A percentile compares a stretch with the other conserved stretches of the same genome.
These are phyloP conservation scores for Drosophila albomicans DNA, from an alignment of 1,140 invertebrate genomes.

Conservation along the genomic window DNA sequence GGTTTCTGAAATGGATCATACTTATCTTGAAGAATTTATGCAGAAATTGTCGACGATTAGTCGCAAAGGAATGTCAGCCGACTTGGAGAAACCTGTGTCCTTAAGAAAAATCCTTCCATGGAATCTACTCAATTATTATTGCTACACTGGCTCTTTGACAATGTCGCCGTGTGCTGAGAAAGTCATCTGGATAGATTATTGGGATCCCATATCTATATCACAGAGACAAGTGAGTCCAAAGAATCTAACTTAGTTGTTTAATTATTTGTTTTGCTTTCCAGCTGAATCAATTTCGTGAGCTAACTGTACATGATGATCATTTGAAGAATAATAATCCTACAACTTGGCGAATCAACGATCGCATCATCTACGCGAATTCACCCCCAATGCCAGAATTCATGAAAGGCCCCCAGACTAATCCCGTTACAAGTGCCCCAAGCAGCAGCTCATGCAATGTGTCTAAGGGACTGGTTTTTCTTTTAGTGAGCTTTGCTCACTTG, in stretches of 20 bases:
- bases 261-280: conserved; percentile 84
- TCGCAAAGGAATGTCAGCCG: conserved; percentile 83
- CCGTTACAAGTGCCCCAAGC: conserved; percentile 55
- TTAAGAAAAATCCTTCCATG: conserved; percentile 87
- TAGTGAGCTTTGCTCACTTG: background rate
- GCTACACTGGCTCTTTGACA: conserved; percentile 95
- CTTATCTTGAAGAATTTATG: conserved; percentile 87
- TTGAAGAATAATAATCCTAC: conserved; percentile 92
- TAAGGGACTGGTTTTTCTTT: background rate
- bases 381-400: background rate
- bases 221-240: conserved; percentile 89
- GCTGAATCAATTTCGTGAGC: conserved; percentile 90
- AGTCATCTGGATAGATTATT: conserved; percentile 96
- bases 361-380: conserved; percentile 85
- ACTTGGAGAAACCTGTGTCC: conserved; percentile 86
- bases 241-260: no score
- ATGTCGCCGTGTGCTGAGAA: conserved; percentile 96
- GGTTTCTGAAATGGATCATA: conserved; percentile 61
- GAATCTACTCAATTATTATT: conserved; percentile 88
- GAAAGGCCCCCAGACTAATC: conserved; percentile 8
- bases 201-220: conserved; percentile 89
- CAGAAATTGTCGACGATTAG: conserved; percentile 86
- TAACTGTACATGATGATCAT: conserved; percentile 87
- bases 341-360: conserved; percentile 89
- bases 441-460: background rate